These are phyloP conservation scores for Seriola quinqueradiata DNA, from an alignment of 2,113 vertebrate genomes.

Conservation along the genomic window DNA sequence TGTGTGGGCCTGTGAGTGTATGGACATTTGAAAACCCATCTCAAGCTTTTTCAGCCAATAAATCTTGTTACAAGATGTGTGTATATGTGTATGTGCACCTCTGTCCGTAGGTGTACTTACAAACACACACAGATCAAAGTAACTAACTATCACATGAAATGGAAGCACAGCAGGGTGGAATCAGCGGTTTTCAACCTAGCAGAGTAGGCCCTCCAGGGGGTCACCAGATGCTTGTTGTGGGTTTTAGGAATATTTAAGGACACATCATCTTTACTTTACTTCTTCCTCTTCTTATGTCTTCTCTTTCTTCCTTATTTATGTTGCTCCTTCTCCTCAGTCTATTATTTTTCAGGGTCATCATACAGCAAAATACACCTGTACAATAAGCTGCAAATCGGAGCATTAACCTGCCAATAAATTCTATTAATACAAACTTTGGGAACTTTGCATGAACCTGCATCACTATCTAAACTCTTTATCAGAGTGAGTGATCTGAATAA, in stretches of 20 bases:
- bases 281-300: not conserved
- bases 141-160: constrained; percentile 52
- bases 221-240: constrained; percentile 33
- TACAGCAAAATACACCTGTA: not conserved
- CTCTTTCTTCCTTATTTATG: not conserved
- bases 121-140: constrained; percentile 62
- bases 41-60: constrained; percentile 42
- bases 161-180: constrained; percentile 30
- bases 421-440: not conserved
- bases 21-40: constrained; percentile 41
- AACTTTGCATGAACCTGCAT: not conserved
- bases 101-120: constrained; percentile 35
- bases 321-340: not conserved
- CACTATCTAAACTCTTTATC: not conserved
- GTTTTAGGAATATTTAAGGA: constrained; percentile 27
- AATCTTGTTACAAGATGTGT: constrained; percentile 41
- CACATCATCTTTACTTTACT: not conserved
- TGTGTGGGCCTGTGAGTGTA: constrained; percentile 1
- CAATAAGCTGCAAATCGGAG: not conserved
- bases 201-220: constrained; percentile 27
- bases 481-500: not conserved
- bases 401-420: not conserved
- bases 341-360: not conserved
- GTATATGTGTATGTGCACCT: constrained; percentile 15
- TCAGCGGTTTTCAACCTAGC: constrained; percentile 21